These are phyloP conservation scores for Gallinago stenura DNA, from an alignment of 2,797 vertebrate species.

Conservation along the genomic window DNA sequence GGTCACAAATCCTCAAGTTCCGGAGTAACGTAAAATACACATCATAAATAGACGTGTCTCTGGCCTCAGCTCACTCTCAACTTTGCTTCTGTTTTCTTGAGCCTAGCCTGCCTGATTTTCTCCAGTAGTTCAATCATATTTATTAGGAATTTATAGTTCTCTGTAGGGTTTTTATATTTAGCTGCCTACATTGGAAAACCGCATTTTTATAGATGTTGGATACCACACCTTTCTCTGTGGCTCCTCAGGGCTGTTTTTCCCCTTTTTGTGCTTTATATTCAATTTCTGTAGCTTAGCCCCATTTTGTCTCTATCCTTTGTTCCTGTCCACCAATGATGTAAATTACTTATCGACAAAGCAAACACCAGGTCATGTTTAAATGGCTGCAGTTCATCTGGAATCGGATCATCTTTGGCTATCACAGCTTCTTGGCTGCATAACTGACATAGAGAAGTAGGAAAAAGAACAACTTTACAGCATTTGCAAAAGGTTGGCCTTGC, in stretches of 20 bases:
- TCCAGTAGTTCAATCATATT: constrained; percentile 66
- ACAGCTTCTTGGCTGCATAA: neutral
- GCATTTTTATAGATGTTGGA: constrained; percentile 76
- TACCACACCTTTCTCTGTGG: constrained; percentile 42
- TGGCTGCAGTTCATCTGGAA: neutral
- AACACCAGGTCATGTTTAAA: neutral
- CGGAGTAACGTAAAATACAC: neutral
- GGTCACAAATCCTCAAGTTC: constrained; percentile 7
- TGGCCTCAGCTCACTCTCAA: neutral
- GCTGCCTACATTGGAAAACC: constrained; percentile 73
- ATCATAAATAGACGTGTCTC: constrained; percentile 1
- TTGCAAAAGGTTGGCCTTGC: neutral
- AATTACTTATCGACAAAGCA: constrained; percentile 2
- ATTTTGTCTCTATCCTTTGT: neutral
- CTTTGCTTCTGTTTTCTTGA: constrained; percentile 36
- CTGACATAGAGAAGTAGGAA: neutral
- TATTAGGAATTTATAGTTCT: constrained; percentile 73
- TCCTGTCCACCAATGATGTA: neutral
- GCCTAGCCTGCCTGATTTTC: constrained; percentile 7
- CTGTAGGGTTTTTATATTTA: constrained; percentile 73
- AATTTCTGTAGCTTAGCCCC: neutral
- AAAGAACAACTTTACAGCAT: neutral
- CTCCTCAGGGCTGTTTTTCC: neutral
- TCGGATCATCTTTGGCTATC: constrained; percentile 8
- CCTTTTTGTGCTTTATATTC: neutral